Evolutionary conservation across 2,888 invertebrate species (phyloP), one percentile per base, ranked within the genome.

Genomic region (Lepidonotus clava): DNA sequence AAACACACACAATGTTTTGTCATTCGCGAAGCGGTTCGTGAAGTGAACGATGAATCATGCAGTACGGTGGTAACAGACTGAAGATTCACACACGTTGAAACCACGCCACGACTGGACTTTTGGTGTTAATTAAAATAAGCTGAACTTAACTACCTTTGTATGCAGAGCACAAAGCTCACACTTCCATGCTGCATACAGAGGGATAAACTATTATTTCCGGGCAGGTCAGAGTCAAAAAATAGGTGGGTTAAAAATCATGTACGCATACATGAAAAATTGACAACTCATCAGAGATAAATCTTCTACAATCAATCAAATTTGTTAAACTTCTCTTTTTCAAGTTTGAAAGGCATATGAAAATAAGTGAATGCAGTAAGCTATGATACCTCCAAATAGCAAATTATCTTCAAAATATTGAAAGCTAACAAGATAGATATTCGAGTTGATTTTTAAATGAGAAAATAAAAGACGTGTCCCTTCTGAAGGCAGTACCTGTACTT

Each of bases 131-230:
- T 24, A 80, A 80, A 80, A 80, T 46, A 80, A 46, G 80, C 51
- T 80, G 80, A 34, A 51, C 80, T 41, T 80, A 41, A 80, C 80
- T 80, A 80, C 80, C 80, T 80, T 80, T 80, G 80, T 80, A 80
- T 80, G 80, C 80, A 80, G 80, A 80, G 80, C 80, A 80, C 80
- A 80, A 80, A 80, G 80, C 46, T 80, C 80, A 80, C 80, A 80
- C 80, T 80, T 80, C 80, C 80, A 80, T 46, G 80, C 80, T 80
- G 80, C 80, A 80, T 80, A 80, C 80, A 80, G 80, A 80, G 80
- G 46, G 46, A 80, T 80, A 41, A 46, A 80, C 80, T 51, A 80
- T 80, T 32, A 80, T 80, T 46, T n/a, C 11, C 51, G 80, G 41
- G 46, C n/a, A 66, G 6, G 24, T 14, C 66, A 8, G 24, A 66